Percentiles rank a stretch among this genome's conserved stretches.
Evolutionary conservation across 2,797 vertebrate species (phyloP).

Genomic region (Philypnodon macrostomus): DNA sequence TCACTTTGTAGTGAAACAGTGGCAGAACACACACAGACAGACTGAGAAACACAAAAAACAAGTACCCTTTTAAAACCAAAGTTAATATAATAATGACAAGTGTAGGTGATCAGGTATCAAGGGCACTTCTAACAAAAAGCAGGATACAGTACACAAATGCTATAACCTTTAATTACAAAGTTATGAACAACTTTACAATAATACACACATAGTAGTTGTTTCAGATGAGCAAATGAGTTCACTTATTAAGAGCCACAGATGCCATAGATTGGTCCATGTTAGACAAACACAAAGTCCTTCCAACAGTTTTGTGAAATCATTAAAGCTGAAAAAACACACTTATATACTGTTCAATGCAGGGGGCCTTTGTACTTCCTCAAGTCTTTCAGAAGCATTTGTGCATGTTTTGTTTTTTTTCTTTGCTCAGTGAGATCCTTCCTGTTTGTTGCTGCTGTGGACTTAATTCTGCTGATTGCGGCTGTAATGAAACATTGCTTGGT

Average conservation of each 20-base stretch:
- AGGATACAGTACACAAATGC: too few relatives aligned
- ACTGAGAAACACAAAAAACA: too few relatives aligned
- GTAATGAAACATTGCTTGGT: not conserved
- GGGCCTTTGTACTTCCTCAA: conserved; percentile 64
- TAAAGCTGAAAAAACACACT: conserved; percentile 51
- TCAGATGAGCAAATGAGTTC: too few relatives aligned
- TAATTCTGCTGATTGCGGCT: conserved; percentile 8
- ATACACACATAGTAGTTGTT: not conserved
- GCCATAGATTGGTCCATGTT: conserved; percentile 10
- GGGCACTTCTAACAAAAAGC: too few relatives aligned
- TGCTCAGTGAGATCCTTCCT: conserved; percentile 60
- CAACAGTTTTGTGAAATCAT: conserved; percentile 47
- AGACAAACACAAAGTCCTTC: conserved; percentile 11
- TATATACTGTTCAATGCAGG: conserved; percentile 40
- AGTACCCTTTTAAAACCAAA: too few relatives aligned
- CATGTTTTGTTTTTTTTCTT: conserved; percentile 14
- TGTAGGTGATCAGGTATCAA: too few relatives aligned
- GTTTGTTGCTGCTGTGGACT: conserved; percentile 37
- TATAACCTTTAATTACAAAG: too few relatives aligned
- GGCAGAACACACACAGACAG: too few relatives aligned
- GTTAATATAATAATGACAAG: too few relatives aligned
- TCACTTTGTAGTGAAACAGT: too few relatives aligned
- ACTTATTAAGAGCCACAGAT: too few relatives aligned
- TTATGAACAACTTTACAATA: too few relatives aligned
- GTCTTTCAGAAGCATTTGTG: conserved; percentile 26